phyloP scores from a whole-genome alignment of 2,888 invertebrate species.

The Pachymerium ferrugineum region DNA sequence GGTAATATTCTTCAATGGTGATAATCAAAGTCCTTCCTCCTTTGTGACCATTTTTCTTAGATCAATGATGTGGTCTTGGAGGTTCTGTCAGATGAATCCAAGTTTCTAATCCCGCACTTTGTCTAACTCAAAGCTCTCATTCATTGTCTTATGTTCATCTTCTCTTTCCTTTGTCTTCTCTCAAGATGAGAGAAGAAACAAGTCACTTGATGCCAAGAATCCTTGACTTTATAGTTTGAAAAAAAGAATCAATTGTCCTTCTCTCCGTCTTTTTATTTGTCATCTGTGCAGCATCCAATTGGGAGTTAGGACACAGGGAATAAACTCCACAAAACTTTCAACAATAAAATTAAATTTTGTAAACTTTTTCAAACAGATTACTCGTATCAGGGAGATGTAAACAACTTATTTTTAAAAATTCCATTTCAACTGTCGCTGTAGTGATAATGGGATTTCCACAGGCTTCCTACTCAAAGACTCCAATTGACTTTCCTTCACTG shows the following conservation, averaged over 20 bases:
- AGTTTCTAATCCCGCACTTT: background rate
- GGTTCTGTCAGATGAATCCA: background rate
- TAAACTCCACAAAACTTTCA: too few relatives aligned
- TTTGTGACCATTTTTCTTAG: background rate
- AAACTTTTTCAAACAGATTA: too few relatives aligned
- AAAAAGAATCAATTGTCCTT: background rate
- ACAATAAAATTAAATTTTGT: too few relatives aligned
- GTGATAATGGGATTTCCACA: constrained; percentile 15
- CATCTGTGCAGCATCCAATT: background rate
- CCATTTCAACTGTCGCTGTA: too few relatives aligned
- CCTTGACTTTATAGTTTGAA: background rate
- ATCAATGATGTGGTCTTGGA: background rate
- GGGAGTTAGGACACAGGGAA: background rate
- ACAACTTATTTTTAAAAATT: too few relatives aligned
- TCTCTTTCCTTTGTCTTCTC: too few relatives aligned
- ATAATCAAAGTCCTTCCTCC: background rate
- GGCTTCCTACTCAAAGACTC: constrained; percentile 2
- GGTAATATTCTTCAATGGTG: background rate
- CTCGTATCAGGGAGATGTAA: too few relatives aligned
- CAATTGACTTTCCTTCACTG: background rate
- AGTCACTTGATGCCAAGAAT: constrained; percentile 1
- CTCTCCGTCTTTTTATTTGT: too few relatives aligned
- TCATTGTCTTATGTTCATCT: too few relatives aligned
- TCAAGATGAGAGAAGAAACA: background rate
- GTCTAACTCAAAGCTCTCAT: too few relatives aligned